Evolutionary conservation across 2,113 vertebrate genomes (phyloP).

Genomic region (Scomber colias): DNA sequence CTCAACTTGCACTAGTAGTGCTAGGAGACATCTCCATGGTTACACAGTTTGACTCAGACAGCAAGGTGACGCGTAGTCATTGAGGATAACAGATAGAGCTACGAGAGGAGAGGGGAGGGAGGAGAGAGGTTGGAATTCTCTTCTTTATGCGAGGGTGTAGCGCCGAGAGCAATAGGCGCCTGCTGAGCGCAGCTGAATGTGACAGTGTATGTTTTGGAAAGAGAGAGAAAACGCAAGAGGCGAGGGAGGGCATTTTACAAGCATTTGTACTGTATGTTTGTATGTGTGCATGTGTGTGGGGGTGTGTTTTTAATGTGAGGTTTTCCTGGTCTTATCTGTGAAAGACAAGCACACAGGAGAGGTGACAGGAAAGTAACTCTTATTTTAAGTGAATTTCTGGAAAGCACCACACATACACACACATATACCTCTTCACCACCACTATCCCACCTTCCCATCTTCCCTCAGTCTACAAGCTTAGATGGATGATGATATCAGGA

Average conservation of each 20-base stretch:
- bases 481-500: constrained; percentile 72
- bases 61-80: constrained; percentile 68
- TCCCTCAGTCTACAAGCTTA: constrained; percentile 39
- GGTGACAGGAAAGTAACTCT: constrained; percentile 56
- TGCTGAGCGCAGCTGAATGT: constrained; percentile 53
- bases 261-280: constrained; percentile 14
- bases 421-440: neutral
- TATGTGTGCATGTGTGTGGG: constrained; percentile 49
- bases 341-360: constrained; percentile 47
- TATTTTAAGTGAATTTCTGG: constrained; percentile 48
- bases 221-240: constrained; percentile 1
- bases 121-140: constrained; percentile 12
- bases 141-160: constrained; percentile 46
- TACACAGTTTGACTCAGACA: constrained; percentile 73
- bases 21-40: constrained; percentile 71
- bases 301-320: constrained; percentile 57
- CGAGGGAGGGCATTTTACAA: constrained; percentile 10
- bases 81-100: constrained; percentile 64
- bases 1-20: constrained; percentile 38
- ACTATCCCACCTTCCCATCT: constrained; percentile 10
- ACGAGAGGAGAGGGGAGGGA: neutral
- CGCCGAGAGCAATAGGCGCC: constrained; percentile 35
- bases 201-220: constrained; percentile 45
- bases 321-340: constrained; percentile 60
- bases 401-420: constrained; percentile 27